A percentile compares a stretch with the other conserved stretches of the same genome.
Evolutionary conservation across 2,797 vertebrate genomes (phyloP).

Genomic region (Parambassis ranga): DNA sequence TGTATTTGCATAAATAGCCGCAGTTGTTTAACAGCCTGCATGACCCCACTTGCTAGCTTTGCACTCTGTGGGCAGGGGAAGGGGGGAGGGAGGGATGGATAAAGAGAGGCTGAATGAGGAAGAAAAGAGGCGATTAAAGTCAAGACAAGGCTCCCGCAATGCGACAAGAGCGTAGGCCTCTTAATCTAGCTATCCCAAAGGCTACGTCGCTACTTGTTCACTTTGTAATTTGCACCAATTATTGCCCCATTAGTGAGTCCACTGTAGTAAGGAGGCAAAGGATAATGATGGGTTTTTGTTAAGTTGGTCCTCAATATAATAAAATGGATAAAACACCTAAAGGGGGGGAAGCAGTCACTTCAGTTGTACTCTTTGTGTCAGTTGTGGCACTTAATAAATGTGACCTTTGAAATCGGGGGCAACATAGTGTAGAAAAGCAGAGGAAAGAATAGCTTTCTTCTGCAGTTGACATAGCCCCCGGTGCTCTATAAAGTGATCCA

Average conservation of each 20-base stretch:
- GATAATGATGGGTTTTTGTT: conserved; percentile 45
- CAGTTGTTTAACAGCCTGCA: conserved; percentile 64
- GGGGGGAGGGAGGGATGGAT: conserved; percentile 24
- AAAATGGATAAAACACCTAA: conserved; percentile 36
- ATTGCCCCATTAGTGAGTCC: conserved; percentile 47
- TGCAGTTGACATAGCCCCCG: too few relatives aligned
- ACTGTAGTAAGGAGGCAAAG: conserved; percentile 31
- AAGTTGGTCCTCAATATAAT: conserved; percentile 47
- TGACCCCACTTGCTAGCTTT: conserved; percentile 57
- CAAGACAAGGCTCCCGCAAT: conserved; percentile 60
- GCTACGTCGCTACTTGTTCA: conserved; percentile 39
- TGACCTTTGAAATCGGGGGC: conserved; percentile 23
- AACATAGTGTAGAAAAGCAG: not conserved
- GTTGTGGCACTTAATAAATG: conserved; percentile 34
- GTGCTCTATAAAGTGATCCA: too few relatives aligned
- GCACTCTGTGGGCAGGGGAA: conserved; percentile 16
- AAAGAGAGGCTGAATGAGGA: conserved; percentile 26
- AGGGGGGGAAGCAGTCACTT: conserved; percentile 27
- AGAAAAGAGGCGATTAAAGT: conserved; percentile 51
- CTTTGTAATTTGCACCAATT: conserved; percentile 67
- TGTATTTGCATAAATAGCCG: conserved; percentile 73
- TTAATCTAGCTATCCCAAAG: conserved; percentile 58
- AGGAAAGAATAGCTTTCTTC: conserved; percentile 23
- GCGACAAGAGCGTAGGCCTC: conserved; percentile 54
- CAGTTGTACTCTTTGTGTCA: conserved; percentile 15